Evolutionary conservation across 2,113 vertebrate genomes (phyloP).

Genomic region (Aptenodytes forsteri): DNA sequence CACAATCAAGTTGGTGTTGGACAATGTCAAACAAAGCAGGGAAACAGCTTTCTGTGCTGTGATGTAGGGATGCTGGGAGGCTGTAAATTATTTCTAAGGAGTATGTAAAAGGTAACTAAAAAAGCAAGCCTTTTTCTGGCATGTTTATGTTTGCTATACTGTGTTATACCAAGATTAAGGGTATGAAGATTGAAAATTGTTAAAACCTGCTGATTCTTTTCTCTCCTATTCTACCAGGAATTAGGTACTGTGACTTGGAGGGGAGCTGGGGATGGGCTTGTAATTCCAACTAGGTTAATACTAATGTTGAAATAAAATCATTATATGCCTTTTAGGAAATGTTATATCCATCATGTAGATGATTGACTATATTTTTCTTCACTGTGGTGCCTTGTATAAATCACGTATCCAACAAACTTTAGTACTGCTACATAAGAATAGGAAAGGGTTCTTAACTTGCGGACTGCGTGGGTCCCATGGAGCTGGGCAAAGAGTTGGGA

Average conservation of each 20-base stretch:
- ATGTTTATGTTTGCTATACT: not conserved
- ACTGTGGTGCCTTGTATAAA: not conserved
- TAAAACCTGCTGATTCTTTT: not conserved
- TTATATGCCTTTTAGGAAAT: slow-evolving; percentile 5
- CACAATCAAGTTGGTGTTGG: not conserved
- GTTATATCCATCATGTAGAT: not conserved
- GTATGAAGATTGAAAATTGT: not conserved
- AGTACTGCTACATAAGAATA: not conserved
- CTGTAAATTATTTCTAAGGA: not conserved
- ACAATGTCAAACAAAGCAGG: not conserved
- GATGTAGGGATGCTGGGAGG: not conserved
- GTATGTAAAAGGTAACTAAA: not conserved
- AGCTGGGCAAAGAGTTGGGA: not conserved
- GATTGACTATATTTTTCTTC: not conserved
- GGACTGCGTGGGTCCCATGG: not conserved
- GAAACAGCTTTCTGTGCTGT: not conserved
- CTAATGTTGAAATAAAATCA: slow-evolving; percentile 15
- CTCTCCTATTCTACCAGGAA: not conserved
- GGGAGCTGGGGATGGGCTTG: not conserved
- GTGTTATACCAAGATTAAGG: not conserved
- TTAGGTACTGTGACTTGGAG: not conserved
- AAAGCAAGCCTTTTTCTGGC: not conserved
- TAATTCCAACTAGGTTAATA: slow-evolving; percentile 17
- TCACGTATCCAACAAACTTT: not conserved
- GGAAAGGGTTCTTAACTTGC: not conserved